These are phyloP conservation scores for Pecten maximus DNA, from an alignment of 2,888 invertebrate species.

Conservation along the genomic window DNA sequence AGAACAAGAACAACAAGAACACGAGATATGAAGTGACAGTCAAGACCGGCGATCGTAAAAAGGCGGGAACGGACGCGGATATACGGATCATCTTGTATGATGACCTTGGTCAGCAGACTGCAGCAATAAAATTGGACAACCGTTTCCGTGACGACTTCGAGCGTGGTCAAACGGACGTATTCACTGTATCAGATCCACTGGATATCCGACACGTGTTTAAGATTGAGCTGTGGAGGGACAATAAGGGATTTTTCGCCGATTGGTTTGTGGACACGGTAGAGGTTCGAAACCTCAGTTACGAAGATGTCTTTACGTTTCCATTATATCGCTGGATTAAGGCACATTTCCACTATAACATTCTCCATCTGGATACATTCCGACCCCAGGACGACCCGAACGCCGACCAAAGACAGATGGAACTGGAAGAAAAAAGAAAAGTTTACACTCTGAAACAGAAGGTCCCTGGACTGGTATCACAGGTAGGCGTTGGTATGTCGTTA, in stretches of 20 bases:
- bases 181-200: conserved; percentile 65
- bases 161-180: conserved; percentile 71
- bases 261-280: conserved; percentile 82
- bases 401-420: conserved; percentile 81
- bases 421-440: conserved; percentile 77
- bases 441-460: conserved; percentile 70
- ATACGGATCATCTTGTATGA: conserved; percentile 82
- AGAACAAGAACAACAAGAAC: not conserved
- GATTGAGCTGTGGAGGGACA: conserved; percentile 82
- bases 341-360: conserved; percentile 79
- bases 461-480: conserved; percentile 72
- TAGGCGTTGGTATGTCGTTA: conserved; percentile 48
- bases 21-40: conserved; percentile 77
- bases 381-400: conserved; percentile 82
- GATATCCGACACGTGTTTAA: conserved; percentile 65
- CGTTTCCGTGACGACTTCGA: conserved; percentile 80
- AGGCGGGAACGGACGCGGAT: conserved; percentile 83
- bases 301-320: conserved; percentile 79
- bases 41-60: conserved; percentile 83
- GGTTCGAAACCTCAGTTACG: conserved; percentile 74
- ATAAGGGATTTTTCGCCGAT: conserved; percentile 78
- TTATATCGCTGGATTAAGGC: conserved; percentile 83
- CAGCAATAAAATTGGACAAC: conserved; percentile 79
- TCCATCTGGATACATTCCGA: conserved; percentile 81
- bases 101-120: conserved; percentile 76